These are phyloP conservation scores for Amiota communis DNA, from an alignment of 2,888 invertebrate species.

Conservation along the genomic window DNA sequence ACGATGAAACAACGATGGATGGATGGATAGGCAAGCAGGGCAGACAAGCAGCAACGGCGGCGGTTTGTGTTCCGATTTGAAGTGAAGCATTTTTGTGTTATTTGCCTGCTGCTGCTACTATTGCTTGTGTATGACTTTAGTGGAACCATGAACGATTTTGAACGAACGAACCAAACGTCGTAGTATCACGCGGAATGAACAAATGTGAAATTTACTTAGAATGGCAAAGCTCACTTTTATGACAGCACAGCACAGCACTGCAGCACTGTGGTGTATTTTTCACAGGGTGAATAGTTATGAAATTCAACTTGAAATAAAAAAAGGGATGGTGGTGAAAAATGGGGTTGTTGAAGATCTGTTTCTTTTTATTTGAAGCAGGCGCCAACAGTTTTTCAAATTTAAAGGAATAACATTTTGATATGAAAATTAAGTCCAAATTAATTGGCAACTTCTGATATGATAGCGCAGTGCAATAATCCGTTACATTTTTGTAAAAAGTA, in stretches of 20 bases:
- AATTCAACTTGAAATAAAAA: conserved; percentile 1
- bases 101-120: conserved; percentile 25
- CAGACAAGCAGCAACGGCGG: neutral
- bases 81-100: conserved; percentile 52
- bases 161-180: neutral
- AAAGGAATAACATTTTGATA: too few relatives aligned
- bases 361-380: too few relatives aligned
- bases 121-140: conserved; percentile 2
- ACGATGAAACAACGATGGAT: neutral
- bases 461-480: too few relatives aligned
- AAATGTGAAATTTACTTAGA: conserved; percentile 60
- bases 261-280: conserved; percentile 28
- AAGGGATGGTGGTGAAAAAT: neutral
- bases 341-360: neutral
- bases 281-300: conserved; percentile 20
- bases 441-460: too few relatives aligned
- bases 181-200: neutral
- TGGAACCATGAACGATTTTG: neutral
- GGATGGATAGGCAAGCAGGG: conserved; percentile 1
- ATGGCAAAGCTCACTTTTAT: conserved; percentile 53
- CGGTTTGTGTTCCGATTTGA: conserved; percentile 50
- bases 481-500: too few relatives aligned
- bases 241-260: neutral
- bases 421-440: too few relatives aligned
- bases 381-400: too few relatives aligned